Conservation (phyloP, 2,888 invertebrate species). For the Caenorhabditis sp. region DNA sequence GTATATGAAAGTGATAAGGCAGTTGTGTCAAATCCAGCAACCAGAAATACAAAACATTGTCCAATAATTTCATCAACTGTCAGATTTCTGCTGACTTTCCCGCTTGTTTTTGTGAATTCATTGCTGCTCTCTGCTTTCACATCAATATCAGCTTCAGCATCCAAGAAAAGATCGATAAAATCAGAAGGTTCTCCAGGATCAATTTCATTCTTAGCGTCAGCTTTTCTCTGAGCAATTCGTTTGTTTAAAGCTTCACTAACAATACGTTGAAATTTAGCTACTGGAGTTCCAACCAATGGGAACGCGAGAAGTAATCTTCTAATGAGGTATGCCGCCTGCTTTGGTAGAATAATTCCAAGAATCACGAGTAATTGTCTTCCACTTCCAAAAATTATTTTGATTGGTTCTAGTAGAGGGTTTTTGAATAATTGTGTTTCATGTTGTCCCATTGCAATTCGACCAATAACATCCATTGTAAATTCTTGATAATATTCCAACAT, state of each 20-base stretch:
- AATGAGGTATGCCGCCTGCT: not conserved
- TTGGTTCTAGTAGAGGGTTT: slow-evolving; percentile 10
- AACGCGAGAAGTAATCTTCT: not conserved
- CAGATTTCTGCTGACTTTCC: slow-evolving; percentile 14
- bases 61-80: slow-evolving; percentile 69
- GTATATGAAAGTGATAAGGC: no score
- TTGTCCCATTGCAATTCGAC: slow-evolving; percentile 55
- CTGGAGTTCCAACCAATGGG: not conserved
- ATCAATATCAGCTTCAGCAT: slow-evolving; percentile 47
- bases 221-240: slow-evolving; percentile 35
- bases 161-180: slow-evolving; percentile 60
- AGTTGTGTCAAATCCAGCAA: slow-evolving; percentile 76
- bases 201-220: slow-evolving; percentile 23
- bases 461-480: slow-evolving; percentile 55
- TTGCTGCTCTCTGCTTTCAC: slow-evolving; percentile 17
- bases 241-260: slow-evolving; percentile 21
- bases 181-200: slow-evolving; percentile 38
- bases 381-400: slow-evolving; percentile 17
- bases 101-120: slow-evolving; percentile 11
- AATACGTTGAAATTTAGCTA: not conserved
- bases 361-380: slow-evolving; percentile 17
- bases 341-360: slow-evolving; percentile 16
- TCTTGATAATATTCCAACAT: slow-evolving; percentile 45
- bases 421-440: slow-evolving; percentile 25
- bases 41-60: slow-evolving; percentile 73